These are phyloP conservation scores for Euplexia lucipara DNA, from an alignment of 2,888 invertebrate genomes.

Conservation along the genomic window DNA sequence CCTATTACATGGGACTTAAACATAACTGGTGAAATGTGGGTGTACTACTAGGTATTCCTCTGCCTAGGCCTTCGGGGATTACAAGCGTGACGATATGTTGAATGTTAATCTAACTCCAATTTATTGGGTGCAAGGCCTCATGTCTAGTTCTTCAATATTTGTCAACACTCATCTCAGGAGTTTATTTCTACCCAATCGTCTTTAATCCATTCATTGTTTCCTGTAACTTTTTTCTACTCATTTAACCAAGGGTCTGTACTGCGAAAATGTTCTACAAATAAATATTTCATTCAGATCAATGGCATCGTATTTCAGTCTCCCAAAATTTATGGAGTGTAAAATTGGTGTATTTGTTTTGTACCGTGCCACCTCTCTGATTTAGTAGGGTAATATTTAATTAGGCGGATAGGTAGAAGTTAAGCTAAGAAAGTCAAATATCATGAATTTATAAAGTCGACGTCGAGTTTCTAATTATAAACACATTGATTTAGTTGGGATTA, in stretches of 20 bases:
- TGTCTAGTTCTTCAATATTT: too few relatives aligned
- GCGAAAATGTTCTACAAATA: conserved; percentile 15
- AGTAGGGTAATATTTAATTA: conserved; percentile 67
- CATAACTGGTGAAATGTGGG: too few relatives aligned
- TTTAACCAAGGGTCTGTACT: too few relatives aligned
- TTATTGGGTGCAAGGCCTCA: too few relatives aligned
- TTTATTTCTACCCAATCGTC: too few relatives aligned
- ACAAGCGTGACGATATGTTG: too few relatives aligned
- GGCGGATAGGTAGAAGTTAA: conserved; percentile 51
- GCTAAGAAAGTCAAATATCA: conserved; percentile 48
- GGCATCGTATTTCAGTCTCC: conserved; percentile 41
- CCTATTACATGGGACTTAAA: too few relatives aligned
- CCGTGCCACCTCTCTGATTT: conserved; percentile 63
- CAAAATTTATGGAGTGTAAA: conserved; percentile 68
- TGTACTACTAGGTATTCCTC: too few relatives aligned
- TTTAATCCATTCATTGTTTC: too few relatives aligned
- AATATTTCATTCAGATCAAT: conserved; percentile 32
- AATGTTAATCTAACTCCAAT: too few relatives aligned
- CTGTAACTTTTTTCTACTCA: rapidly evolving
- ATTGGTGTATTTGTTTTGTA: conserved; percentile 66
- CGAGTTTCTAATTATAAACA: conserved; percentile 49
- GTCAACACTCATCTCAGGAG: too few relatives aligned
- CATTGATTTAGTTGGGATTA: conserved; percentile 52
- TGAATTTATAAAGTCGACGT: conserved; percentile 50
- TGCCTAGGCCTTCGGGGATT: too few relatives aligned